These are phyloP conservation scores for Sinella curviseta DNA, from an alignment of 1,140 invertebrate species.

Conservation along the genomic window DNA sequence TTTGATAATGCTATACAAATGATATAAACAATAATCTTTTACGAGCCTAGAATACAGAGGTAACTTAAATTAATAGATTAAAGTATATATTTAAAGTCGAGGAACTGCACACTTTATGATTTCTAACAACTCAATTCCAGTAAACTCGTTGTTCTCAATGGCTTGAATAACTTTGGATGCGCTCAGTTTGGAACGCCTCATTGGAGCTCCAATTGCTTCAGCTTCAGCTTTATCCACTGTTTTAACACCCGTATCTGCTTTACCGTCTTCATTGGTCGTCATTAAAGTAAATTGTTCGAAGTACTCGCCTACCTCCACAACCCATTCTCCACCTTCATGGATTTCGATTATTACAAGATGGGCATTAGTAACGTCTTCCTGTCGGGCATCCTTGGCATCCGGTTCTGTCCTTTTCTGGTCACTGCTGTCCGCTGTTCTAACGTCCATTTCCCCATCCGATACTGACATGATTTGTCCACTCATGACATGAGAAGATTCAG, in stretches of 20 bases:
- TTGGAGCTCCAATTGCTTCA: neutral
- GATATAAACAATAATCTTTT: too few relatives aligned
- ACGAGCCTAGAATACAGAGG: too few relatives aligned
- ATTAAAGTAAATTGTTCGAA: neutral
- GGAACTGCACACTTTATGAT: constrained; percentile 38
- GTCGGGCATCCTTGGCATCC: neutral
- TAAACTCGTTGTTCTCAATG: constrained; percentile 37
- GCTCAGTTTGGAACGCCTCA: constrained; percentile 11
- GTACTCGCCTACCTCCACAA: neutral
- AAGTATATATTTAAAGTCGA: too few relatives aligned
- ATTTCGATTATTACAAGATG: neutral
- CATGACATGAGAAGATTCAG: constrained; percentile 9
- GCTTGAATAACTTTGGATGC: constrained; percentile 33
- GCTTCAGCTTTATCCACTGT: neutral
- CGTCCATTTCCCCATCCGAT: constrained; percentile 4
- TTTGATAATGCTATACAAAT: too few relatives aligned
- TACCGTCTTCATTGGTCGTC: neutral
- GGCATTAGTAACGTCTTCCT: neutral
- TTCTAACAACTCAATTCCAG: constrained; percentile 39
- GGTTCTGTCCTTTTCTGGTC: neutral
- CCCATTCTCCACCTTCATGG: neutral
- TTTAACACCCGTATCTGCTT: neutral
- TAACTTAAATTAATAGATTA: too few relatives aligned
- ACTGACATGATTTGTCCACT: neutral
- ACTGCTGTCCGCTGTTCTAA: neutral